Evolutionary conservation across 2,888 invertebrate genomes (phyloP).

Genomic region (Chymomyza amoena): DNA sequence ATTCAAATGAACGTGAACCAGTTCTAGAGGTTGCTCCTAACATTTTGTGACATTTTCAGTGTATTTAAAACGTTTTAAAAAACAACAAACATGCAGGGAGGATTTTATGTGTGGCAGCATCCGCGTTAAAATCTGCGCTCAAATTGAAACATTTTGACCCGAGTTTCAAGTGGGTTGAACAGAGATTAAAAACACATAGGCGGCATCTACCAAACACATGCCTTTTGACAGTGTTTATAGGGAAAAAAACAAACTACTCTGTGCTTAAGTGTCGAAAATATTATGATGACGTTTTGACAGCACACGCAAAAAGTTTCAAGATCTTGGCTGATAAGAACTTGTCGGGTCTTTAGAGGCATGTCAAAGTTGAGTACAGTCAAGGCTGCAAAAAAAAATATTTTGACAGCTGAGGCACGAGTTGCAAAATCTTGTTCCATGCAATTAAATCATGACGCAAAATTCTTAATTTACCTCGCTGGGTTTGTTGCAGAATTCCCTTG

Average conservation of each 20-base stretch:
- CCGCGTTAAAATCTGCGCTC: conserved; percentile 69
- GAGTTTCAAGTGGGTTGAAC: conserved; percentile 50
- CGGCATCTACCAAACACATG: neutral
- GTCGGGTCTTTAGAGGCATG: conserved; percentile 53
- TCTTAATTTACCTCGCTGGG: too few species aligned
- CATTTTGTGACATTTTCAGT: conserved; percentile 71
- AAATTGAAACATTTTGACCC: conserved; percentile 72
- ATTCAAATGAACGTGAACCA: conserved; percentile 73
- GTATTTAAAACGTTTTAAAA: conserved; percentile 66
- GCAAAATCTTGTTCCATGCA: neutral
- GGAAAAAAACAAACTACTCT: neutral
- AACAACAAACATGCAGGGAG: conserved; percentile 55
- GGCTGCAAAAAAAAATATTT: neutral
- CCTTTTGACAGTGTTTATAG: neutral
- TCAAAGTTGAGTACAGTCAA: conserved; percentile 7
- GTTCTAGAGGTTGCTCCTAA: conserved; percentile 49
- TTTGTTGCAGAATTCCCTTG: too few species aligned
- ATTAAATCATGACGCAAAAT: neutral
- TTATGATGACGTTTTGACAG: conserved; percentile 19
- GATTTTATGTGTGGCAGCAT: conserved; percentile 49
- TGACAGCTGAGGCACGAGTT: neutral
- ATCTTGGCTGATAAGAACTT: conserved; percentile 28
- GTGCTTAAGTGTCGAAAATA: conserved; percentile 12
- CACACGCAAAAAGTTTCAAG: conserved; percentile 9
- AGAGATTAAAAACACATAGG: conserved; percentile 58